Evolutionary conservation across 2,113 vertebrate genomes (phyloP).

Genomic region (Murina feae): DNA sequence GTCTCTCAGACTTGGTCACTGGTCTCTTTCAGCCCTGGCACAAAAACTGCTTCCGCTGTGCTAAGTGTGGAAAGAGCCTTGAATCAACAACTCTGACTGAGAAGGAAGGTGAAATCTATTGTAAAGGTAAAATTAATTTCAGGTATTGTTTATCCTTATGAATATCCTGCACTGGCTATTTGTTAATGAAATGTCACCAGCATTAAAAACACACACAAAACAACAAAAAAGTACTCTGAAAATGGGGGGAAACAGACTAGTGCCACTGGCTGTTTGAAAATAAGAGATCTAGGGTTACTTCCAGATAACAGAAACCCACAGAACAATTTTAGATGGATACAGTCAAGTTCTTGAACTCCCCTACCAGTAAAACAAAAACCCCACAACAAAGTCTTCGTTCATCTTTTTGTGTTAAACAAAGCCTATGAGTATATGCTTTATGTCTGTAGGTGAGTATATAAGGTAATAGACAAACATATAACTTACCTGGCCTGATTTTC

Average conservation of each 20-base stretch:
- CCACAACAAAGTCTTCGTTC: not conserved
- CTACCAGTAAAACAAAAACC: not conserved
- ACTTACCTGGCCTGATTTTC: not conserved
- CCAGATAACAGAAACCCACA: not conserved
- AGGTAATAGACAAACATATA: not conserved
- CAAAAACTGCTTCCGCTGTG: slow-evolving; percentile 97
- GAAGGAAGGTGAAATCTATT: slow-evolving; percentile 98
- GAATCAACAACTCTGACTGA: slow-evolving; percentile 97
- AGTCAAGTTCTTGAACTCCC: not conserved
- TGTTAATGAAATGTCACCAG: not conserved
- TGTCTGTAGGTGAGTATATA: not conserved
- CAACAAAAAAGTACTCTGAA: not conserved
- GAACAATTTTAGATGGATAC: not conserved
- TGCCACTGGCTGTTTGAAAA: not conserved
- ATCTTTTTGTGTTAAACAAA: not conserved
- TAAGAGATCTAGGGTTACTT: not conserved
- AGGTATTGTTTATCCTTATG: not conserved
- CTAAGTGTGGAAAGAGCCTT: slow-evolving; percentile 95
- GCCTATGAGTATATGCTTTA: not conserved
- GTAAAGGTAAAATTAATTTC: slow-evolving; percentile 89
- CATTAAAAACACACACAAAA: not conserved
- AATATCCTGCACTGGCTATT: not conserved
- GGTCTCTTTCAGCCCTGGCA: slow-evolving; percentile 89
- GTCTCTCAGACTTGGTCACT: not conserved
- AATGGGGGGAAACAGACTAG: not conserved